Base-by-base conservation (phyloP, 2,888 invertebrate genomes). In the Thumatha senex region DNA sequence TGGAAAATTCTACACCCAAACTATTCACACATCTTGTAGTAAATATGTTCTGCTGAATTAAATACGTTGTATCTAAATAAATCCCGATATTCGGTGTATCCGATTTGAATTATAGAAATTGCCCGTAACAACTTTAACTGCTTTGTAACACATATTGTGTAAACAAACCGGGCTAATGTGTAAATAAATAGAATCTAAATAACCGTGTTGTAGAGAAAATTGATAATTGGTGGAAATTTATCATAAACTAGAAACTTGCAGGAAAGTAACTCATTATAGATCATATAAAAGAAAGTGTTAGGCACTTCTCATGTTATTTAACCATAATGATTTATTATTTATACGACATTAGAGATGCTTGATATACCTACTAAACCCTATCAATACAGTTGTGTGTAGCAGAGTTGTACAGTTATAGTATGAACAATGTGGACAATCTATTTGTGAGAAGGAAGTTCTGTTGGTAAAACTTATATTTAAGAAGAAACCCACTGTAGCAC, bases 131-230 rank as follows among this genome's bases (percentile, higher is more conserved):
- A 60, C n/a, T n/a, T n/a, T n/a, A n/a, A n/a, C 46, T 47, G 55
- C 60, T 60, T 55, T 36, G 48, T 58, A 63, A 54, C 45, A 54
- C 12, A 47, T 48, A 58, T 50, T 46, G 50, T 58, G 54, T 48
- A 67, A 61, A 67, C 66, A 68, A 73, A 71, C 57, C 59, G 61
- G 75, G 68, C 48, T 78, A 78, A 78, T 78, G 65, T 52, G 5
- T 51, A 49, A 70, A 61, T 74, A 72, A 71, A 54, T 49, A 57
- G 46, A 56, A 15, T 18, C 11, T 39, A 15, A 10, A 10, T 18
- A n/a, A 39, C 61, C 53, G 44, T 34, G 12, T 48, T 57, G 56
- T 66, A 63, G 52, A 51, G 58, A 66, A 48, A 72, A 71, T 71
- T 67, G 66, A 68, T 70, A 71, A 70, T 71, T 40, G 45, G 54